Base-by-base conservation (phyloP, 1,140 invertebrate species). In the Globodera rostochiensis region DNA sequence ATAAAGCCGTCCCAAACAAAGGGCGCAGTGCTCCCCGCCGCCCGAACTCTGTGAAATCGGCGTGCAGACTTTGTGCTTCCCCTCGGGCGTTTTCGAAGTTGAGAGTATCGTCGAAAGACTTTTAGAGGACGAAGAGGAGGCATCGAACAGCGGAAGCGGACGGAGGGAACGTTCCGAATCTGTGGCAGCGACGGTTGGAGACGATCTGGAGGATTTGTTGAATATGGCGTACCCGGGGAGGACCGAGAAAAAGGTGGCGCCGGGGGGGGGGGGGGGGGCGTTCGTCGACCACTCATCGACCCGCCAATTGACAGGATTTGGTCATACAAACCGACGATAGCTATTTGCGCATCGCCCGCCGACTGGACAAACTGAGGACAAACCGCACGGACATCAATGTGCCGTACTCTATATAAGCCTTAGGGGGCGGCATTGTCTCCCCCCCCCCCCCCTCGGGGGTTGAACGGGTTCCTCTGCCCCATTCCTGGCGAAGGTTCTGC, bases 291-390 rank as follows among this genome's bases (percentile, higher is more conserved):
- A 1, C 13, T n/a, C 3, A 77, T 21, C 53, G 73, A 82, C 7
- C 25, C 6, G 21, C 4, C 1, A 4, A 83, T 86, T 85, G 77
- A 25, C 64, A 87, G 83, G 88, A 89, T 79, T 75, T 89, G 4
- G 85, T 89, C 64, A 82, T 89, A 19, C 88, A 89, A 64, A 89
- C 88, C 2, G 88, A 89, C 75, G 88, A 89, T 71, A 89, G 87
- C 6, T 89, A 89, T 79, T 81, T 89, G 45, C 87, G 85, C 79
- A 90, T 89, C 21, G 88, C 88, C 6, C 80, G 88, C 57, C 75
- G 87, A 49, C 73, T 89, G 19, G 87, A 89, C 76, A 83, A 89
- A 57, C 87, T 86, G 49, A 67, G 88, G 53, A 87, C 77, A 36
- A 88, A 88, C 46, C 73, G 79, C 15, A 83, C 86, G n/a, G 76